Evolutionary conservation across 2,113 vertebrate genomes (phyloP).

Genomic region (Pitta sordida): DNA sequence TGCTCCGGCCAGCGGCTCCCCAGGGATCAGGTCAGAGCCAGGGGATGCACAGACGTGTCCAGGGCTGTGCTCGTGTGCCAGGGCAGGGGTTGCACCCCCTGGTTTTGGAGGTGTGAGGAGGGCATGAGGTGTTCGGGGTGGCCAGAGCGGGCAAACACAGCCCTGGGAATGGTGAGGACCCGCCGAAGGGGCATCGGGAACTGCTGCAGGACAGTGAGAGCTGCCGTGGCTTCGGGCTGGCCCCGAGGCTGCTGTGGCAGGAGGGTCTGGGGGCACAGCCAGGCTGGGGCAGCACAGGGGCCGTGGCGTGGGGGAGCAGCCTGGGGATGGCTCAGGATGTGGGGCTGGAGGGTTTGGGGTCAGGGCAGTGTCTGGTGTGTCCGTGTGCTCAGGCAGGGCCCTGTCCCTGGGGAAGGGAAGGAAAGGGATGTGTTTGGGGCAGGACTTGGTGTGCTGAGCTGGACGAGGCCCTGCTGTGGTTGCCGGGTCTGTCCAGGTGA

Average conservation of each 20-base stretch:
- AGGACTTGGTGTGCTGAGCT: fast-evolving
- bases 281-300: too few relatives aligned
- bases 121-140: neutral
- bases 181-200: fast-evolving
- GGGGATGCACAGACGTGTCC: neutral
- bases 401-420: neutral
- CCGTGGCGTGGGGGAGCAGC: fast-evolving
- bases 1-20: neutral
- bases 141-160: neutral
- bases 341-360: neutral
- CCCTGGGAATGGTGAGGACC: neutral
- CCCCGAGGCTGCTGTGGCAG: neutral
- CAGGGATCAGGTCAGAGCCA: neutral
- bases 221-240: neutral
- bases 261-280: neutral
- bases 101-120: neutral
- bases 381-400: neutral
- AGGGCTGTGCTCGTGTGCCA: neutral
- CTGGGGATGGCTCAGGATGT: fast-evolving
- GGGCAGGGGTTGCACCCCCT: neutral
- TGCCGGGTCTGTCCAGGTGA: fast-evolving
- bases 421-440: fast-evolving
- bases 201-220: neutral
- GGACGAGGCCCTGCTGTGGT: fast-evolving
- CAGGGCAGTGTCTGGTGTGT: neutral